Base-by-base conservation (phyloP, 2,797 vertebrate genomes). In the Onychomys leucogaster region DNA sequence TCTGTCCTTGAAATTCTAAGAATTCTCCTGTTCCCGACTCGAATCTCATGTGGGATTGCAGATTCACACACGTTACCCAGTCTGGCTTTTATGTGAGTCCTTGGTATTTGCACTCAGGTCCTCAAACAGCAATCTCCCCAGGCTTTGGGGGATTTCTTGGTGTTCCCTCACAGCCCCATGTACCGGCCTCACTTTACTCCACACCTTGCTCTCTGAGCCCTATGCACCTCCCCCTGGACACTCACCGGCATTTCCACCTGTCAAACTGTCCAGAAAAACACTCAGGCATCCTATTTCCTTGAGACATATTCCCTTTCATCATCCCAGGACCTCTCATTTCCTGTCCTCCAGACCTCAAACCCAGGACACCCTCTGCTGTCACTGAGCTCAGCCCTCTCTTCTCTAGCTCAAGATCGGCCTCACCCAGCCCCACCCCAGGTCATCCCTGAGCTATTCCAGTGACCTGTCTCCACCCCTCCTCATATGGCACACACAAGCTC, bases 151-250 rank as follows among this genome's bases (percentile, higher is more conserved):
- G 61, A 21, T 16, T 17, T 46, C 78, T 37, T 57, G 46, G 57
- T 55, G 57, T 37, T 75, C n/a, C 23, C 23, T 23, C 5, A 71
- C 29, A 61, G 0, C 37, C 27, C 14, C 0, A 0, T 1, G 29
- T 3, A 8, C 27, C 52, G 57, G 75, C 43, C 71, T 85, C n/a
- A 21, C n/a, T 71, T 46, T 76, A 78, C 59, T n/a, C 43, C 34
- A 55, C 0, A 4, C 19, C 41, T n/a, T 59, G 69, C 14, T 57
- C 49, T 41, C 46, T 41, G 73, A 81, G 85, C 41, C 7, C 16
- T 0, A 7, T 46, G 37, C 59, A 65, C 46, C 67, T 73, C 34
- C 57, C 86, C 23, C 5, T 34, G 23, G 59, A 21, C 6, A 8
- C 29, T 67, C 32, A 73, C 17, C 16, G 71, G 57, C 29, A 49